Base-by-base conservation (phyloP, 2,888 invertebrate species). In the Diarsia rubi region DNA sequence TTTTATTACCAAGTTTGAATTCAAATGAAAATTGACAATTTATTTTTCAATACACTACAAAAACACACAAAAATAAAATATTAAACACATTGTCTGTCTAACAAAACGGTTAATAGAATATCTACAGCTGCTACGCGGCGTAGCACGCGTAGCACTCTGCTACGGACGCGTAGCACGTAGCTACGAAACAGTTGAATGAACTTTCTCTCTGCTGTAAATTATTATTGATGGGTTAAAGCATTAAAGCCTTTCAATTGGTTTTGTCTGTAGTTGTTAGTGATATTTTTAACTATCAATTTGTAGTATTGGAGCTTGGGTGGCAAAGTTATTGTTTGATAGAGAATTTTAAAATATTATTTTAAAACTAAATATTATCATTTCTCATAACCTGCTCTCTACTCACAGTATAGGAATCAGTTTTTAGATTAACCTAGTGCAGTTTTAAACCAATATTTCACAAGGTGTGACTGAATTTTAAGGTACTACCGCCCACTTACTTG, bases 91-190 rank as follows among this genome's bases (percentile, higher is more conserved):
- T 90, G 88, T 90, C 86, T 88, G 90, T 91, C 90, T 86, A 83
- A 89, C 86, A 81, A 82, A 88, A 89, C 81, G 88, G 89, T 90
- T 91, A 90, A 91, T 92, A 91, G 90, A 90, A 89, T 85, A 88
- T 90, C 90, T 90, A 91, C 91, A 91, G 90, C 89, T 90, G 91
- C 90, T 91, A 90, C 86, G 78, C 31, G 85, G 86, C 85, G 71
- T 77, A 80, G 76, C 73, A 73, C 86, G 86, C 85, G 72, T 77
- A 80, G 76, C 73, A 44, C 24, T 14, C 42, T n/a, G 62, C 80
- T 90, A 90, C 87, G 82, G 68, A 75, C 75, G 72, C 89, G 90
- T 90, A 91, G 90, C 89, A 89, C 86, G 85, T 88, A 87, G 86
- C 91, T 88, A 86, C 88, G 87, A 89, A 87, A 85, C 71, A 89